Evolutionary conservation across 2,888 invertebrate species (phyloP), one percentile per base, ranked within the genome.

Genomic region (Agrilus biguttatus): DNA sequence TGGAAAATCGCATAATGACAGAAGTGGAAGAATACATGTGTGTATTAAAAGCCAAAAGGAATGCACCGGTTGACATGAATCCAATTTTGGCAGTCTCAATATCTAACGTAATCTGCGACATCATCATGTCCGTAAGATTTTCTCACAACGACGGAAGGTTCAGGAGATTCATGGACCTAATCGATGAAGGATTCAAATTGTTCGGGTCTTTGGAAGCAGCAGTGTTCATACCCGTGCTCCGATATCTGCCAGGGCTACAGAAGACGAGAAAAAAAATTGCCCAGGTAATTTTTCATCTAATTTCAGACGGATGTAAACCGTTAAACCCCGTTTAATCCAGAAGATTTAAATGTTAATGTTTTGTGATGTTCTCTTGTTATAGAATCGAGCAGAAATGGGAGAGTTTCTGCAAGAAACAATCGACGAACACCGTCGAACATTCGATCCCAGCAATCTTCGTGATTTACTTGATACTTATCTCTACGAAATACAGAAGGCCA

Each of bases 61-160:
- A 80, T n/a, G 70, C 73, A 33, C 75, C 88, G 1, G 74, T 80
- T 35, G 83, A 86, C 57, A 68, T 88, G 42, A 84, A 84, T 41
- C 79, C 82, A 8, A 69, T 79, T 14, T 73, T 92, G 41, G 83
- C 87, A 35, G 75, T 88, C 51, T 81, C 85, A 28, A 82, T 90
- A 51, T 87, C 86, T 58, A 92, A 92, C 66, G 89, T 92, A 5
- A 90, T 92, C 52, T 90, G 91, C 65, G 83, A 85, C 49, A 78
- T 91, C 53, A 77, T 90, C 57, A 91, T 92, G 91, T 85, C 87
- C 32, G 80, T 86, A 5, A 74, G 88, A 36, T 92, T 90, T 65
- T 76, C 78, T 44, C 77, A 80, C 51, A 80, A 84, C 41, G 89
- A 90, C 60, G 67, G 69, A 5, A 74, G 81, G 41, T 91, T 91